These are phyloP conservation scores for Rallus crepitans DNA, from an alignment of 2,797 vertebrate species.

Conservation along the genomic window DNA sequence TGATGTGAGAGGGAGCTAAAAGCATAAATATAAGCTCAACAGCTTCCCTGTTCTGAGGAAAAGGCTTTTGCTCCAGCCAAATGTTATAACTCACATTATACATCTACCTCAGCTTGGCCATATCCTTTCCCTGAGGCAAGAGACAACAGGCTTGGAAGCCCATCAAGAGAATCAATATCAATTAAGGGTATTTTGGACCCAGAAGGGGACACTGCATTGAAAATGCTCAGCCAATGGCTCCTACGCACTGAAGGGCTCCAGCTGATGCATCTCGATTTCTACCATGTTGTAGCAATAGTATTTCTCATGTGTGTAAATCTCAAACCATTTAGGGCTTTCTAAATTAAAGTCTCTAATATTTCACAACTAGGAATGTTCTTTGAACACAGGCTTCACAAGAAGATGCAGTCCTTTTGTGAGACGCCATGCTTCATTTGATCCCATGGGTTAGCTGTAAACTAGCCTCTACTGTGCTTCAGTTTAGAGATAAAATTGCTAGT, in stretches of 20 bases:
- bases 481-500: not conserved
- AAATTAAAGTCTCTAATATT: not conserved
- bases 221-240: not conserved
- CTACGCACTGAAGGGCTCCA: not conserved
- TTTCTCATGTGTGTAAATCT: not conserved
- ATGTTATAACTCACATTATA: constrained; percentile 8
- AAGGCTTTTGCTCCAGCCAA: not conserved
- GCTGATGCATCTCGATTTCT: not conserved
- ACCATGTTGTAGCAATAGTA: not conserved
- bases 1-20: not conserved
- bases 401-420: not conserved
- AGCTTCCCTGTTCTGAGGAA: not conserved
- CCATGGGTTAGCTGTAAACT: rapidly evolving
- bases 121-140: constrained; percentile 42
- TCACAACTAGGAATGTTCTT: not conserved
- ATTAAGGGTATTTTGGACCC: constrained; percentile 31
- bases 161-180: constrained; percentile 48
- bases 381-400: not conserved
- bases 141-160: not conserved
- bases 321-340: not conserved
- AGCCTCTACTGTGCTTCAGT: not conserved
- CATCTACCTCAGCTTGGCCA: not conserved
- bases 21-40: not conserved
- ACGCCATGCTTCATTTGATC: not conserved
- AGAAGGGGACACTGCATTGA: constrained; percentile 19